Percentiles rank a stretch among this genome's conserved stretches.
These are phyloP conservation scores for Meteorus sp. DNA, from an alignment of 1,140 invertebrate species.

Conservation along the genomic window DNA sequence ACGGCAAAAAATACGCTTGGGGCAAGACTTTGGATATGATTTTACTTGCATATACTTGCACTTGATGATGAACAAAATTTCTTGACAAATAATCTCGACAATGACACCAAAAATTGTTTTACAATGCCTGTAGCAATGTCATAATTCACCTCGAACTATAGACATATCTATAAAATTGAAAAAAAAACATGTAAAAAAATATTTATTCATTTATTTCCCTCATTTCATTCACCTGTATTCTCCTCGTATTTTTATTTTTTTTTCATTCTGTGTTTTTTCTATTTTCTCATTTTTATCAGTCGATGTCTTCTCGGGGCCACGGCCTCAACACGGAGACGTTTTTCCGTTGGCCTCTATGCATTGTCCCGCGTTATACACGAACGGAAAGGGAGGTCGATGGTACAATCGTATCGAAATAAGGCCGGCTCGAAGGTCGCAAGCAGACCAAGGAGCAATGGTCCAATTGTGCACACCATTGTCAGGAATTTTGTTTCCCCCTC, in stretches of 20 bases:
- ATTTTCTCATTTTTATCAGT: not conserved
- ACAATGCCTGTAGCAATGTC: not conserved
- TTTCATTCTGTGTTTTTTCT: not conserved
- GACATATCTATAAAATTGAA: not conserved
- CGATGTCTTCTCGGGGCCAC: not conserved
- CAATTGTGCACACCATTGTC: constrained; percentile 18
- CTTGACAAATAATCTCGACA: constrained; percentile 7
- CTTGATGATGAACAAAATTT: constrained; percentile 14
- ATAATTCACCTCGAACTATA: not conserved
- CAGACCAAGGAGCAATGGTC: constrained; percentile 12
- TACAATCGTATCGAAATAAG: constrained; percentile 30
- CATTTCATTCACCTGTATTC: not conserved
- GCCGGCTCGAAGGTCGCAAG: constrained; percentile 8
- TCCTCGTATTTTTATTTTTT: not conserved
- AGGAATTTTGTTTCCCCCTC: constrained; percentile 10
- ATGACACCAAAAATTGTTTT: not conserved
- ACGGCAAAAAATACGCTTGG: constrained; percentile 25
- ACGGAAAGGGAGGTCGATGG: constrained; percentile 14
- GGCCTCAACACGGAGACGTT: not conserved
- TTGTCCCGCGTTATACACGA: constrained; percentile 12
- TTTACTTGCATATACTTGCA: constrained; percentile 27
- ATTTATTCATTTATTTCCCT: not conserved
- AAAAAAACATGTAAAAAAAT: not conserved
- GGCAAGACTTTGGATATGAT: constrained; percentile 41
- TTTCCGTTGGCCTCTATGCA: constrained; percentile 5